Percentiles rank a stretch among this genome's conserved stretches.
Conservation (phyloP, 2,888 invertebrate species). For the Balanococcus diminutus region DNA sequence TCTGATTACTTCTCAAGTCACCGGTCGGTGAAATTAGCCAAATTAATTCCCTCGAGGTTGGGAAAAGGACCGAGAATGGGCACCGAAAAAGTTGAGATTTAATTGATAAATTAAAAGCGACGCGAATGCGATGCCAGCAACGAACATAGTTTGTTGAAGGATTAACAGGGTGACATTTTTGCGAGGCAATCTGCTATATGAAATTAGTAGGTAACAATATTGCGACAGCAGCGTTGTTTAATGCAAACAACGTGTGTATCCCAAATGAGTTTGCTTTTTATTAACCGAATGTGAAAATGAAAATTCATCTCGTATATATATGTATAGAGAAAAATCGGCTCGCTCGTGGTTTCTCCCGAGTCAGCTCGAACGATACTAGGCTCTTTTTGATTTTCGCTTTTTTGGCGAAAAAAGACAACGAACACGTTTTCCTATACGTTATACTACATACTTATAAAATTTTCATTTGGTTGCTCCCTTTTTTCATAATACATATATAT, state of each 20-base stretch:
- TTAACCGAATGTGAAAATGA: slow-evolving; percentile 21
- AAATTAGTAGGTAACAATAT: slow-evolving; percentile 21
- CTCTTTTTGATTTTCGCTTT: neutral
- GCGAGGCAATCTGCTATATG: neutral
- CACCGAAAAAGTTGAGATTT: neutral
- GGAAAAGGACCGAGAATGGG: neutral
- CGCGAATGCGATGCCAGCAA: neutral
- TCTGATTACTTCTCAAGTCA: too few species aligned
- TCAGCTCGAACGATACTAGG: neutral
- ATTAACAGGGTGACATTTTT: slow-evolving; percentile 13
- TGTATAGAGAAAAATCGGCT: neutral
- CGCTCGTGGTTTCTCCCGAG: neutral
- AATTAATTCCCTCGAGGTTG: too few species aligned
- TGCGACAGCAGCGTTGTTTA: neutral
- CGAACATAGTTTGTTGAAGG: neutral
- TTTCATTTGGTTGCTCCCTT: neutral
- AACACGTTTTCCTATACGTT: neutral
- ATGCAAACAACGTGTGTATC: neutral
- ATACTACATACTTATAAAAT: neutral
- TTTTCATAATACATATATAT: neutral
- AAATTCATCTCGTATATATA: neutral
- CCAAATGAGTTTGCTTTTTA: slow-evolving; percentile 9
- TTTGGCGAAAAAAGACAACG: slow-evolving; percentile 3
- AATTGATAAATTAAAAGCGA: slow-evolving; percentile 3
- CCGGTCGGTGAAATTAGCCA: too few species aligned